Percentiles rank a stretch among this genome's conserved stretches.
phyloP scores from a whole-genome alignment of 2,888 invertebrate species.

The Pelosia muscerda region DNA sequence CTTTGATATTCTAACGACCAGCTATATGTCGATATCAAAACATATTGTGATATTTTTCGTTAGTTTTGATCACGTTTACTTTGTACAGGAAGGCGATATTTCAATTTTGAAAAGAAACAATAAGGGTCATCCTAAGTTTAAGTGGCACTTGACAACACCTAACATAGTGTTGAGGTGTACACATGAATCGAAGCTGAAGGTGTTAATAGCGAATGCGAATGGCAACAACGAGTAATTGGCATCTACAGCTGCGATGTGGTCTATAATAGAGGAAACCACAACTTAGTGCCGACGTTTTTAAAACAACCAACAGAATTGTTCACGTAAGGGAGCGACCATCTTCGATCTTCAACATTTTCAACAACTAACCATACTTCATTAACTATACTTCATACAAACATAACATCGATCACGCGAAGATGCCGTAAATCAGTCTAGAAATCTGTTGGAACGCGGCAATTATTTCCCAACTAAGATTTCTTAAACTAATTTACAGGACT shows the following conservation, averaged over 20 bases:
- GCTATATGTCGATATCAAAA: too few species aligned
- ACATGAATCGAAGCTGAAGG: background rate
- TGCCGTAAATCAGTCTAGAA: background rate
- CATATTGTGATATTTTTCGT: too few species aligned
- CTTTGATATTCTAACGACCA: constrained; percentile 11
- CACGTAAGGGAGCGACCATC: background rate
- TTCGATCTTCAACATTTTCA: constrained; percentile 5
- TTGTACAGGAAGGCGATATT: too few species aligned
- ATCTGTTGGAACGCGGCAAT: background rate
- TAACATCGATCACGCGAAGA: constrained; percentile 16
- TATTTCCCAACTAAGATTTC: background rate
- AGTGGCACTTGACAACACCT: background rate
- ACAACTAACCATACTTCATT: constrained; percentile 14
- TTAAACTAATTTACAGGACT: background rate
- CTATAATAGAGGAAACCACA: background rate
- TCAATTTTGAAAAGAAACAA: too few species aligned
- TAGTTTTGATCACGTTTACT: too few species aligned
- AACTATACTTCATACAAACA: constrained; percentile 14
- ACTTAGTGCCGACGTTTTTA: background rate
- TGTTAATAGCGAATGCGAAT: too few species aligned
- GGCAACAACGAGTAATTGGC: background rate
- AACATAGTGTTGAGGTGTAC: background rate
- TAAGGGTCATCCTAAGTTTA: too few species aligned
- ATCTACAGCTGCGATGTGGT: background rate
- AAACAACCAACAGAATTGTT: background rate